A percentile compares a stretch with the other conserved stretches of the same genome.
phyloP scores from a whole-genome alignment of 2,797 vertebrate species.

The Rhinogobio ventralis region DNA sequence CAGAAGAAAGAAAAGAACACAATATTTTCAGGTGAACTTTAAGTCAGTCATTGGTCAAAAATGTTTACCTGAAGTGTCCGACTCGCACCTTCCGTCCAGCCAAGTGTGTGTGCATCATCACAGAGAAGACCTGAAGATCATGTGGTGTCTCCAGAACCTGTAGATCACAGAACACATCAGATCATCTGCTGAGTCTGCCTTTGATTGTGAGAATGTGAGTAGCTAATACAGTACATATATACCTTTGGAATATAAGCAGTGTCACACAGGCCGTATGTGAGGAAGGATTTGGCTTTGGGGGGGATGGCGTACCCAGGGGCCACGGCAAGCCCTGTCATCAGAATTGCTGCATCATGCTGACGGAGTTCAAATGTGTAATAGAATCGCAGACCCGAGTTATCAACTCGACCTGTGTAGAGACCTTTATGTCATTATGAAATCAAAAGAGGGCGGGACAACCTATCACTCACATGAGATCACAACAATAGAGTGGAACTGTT shows the following conservation, averaged over 20 bases:
- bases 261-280: constrained; percentile 72
- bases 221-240: background rate
- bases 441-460: background rate
- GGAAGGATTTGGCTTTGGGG: constrained; percentile 69
- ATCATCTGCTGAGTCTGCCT: background rate
- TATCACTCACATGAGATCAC: background rate
- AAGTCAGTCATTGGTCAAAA: background rate
- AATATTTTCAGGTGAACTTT: background rate
- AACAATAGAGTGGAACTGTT: background rate
- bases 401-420: constrained; percentile 65
- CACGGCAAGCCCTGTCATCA: constrained; percentile 66
- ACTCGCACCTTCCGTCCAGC: constrained; percentile 73
- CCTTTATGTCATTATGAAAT: background rate
- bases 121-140: constrained; percentile 72
- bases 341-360: constrained; percentile 66
- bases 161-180: background rate
- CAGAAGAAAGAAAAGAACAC: background rate
- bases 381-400: constrained; percentile 76
- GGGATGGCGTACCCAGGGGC: constrained; percentile 62
- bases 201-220: background rate
- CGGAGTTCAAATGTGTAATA: constrained; percentile 69
- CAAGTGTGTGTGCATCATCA: constrained; percentile 74
- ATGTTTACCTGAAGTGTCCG: constrained; percentile 71
- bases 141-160: constrained; percentile 61
- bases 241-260: constrained; percentile 71